Evolutionary conservation across 1,140 invertebrate species (phyloP).

Genomic region (Panulirus ornatus): DNA sequence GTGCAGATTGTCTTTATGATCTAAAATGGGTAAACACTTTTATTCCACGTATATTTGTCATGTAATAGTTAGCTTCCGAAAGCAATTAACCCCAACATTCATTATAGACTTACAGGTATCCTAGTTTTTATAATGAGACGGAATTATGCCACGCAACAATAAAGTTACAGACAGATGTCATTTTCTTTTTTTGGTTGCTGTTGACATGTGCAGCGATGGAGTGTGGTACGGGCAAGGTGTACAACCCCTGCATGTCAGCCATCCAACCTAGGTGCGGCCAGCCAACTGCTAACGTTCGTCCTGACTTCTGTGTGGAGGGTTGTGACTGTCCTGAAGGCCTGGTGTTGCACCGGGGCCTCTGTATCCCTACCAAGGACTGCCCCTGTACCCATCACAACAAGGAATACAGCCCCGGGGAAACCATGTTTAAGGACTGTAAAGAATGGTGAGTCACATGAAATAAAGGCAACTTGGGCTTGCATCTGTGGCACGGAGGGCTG

Average conservation of each 20-base stretch:
- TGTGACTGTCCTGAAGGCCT: conserved; percentile 90
- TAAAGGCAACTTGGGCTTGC: too few relatives aligned
- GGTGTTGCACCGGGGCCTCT: conserved; percentile 86
- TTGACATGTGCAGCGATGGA: conserved; percentile 85
- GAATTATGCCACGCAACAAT: too few relatives aligned
- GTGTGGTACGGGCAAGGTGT: conserved; percentile 85
- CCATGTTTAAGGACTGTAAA: conserved; percentile 89
- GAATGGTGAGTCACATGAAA: conserved; percentile 84
- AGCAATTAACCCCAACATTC: too few relatives aligned
- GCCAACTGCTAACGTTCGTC: conserved; percentile 74
- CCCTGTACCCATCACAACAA: conserved; percentile 87
- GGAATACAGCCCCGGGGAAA: conserved; percentile 85
- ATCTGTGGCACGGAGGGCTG: too few relatives aligned
- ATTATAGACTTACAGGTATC: too few relatives aligned
- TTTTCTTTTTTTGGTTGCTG: too few relatives aligned
- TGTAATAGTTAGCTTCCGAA: too few relatives aligned
- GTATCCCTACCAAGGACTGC: conserved; percentile 87
- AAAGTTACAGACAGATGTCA: too few relatives aligned
- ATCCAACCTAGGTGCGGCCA: conserved; percentile 81
- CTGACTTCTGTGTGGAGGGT: conserved; percentile 88
- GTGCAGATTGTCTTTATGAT: too few relatives aligned
- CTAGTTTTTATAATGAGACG: too few relatives aligned
- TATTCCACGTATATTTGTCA: too few relatives aligned
- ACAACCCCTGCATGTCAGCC: conserved; percentile 84
- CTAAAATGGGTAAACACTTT: too few relatives aligned